Evolutionary conservation across 2,113 vertebrate genomes (phyloP).

Genomic region (Lipophrys pholis): DNA sequence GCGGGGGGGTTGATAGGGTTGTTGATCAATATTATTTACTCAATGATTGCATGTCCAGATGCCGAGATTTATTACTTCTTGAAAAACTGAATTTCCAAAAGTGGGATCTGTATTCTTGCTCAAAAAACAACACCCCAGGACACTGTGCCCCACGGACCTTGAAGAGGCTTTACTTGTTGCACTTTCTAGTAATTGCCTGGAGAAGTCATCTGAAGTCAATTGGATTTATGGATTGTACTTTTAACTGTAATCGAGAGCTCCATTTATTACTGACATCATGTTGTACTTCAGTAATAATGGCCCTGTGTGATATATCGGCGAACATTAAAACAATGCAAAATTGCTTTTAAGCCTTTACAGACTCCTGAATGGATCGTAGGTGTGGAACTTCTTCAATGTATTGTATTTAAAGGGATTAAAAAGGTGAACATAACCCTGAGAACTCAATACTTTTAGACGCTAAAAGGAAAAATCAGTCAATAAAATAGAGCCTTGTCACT

Average conservation of each 20-base stretch:
- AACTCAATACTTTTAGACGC: no score
- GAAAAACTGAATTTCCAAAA: slow-evolving; percentile 13
- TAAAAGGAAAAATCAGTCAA: no score
- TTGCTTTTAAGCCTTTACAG: background rate
- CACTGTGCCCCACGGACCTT: background rate
- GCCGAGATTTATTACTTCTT: slow-evolving; percentile 19
- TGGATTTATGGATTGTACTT: background rate
- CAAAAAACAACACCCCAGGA: background rate
- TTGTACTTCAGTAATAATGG: slow-evolving; percentile 4
- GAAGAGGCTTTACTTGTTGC: background rate
- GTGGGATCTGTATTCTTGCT: slow-evolving; percentile 9
- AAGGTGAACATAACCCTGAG: background rate
- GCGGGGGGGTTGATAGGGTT: slow-evolving; percentile 40
- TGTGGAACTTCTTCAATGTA: background rate
- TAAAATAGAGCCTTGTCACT: background rate
- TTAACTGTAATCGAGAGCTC: slow-evolving; percentile 6
- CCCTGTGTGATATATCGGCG: background rate
- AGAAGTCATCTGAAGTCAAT: slow-evolving; percentile 4
- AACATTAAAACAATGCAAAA: background rate
- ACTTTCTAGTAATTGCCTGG: background rate
- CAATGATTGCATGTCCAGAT: slow-evolving; percentile 16
- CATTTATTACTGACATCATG: background rate
- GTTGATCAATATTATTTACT: slow-evolving; percentile 44
- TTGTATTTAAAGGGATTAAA: no score
- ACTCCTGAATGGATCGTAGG: background rate